A percentile compares a stretch with the other conserved stretches of the same genome.
Evolutionary conservation across 2,797 vertebrate genomes (phyloP).

Genomic region (Anabas testudineus): DNA sequence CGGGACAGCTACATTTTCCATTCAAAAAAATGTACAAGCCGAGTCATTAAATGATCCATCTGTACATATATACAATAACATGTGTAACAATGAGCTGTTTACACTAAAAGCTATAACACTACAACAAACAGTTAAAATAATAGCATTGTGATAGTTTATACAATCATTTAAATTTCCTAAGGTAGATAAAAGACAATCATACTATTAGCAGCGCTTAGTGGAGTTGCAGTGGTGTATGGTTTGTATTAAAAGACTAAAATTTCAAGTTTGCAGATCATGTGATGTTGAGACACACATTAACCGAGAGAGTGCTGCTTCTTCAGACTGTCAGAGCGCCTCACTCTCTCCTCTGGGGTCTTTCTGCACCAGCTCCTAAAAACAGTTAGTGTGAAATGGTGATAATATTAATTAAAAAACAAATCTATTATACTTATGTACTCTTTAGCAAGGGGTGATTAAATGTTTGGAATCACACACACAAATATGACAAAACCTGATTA

Average conservation of each 20-base stretch:
- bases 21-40: background rate
- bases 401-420: background rate
- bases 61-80: conserved; percentile 17
- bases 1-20: background rate
- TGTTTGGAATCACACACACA: background rate
- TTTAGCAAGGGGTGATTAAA: background rate
- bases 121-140: conserved; percentile 15
- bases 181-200: conserved; percentile 20
- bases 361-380: conserved; percentile 91
- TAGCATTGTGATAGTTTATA: conserved; percentile 24
- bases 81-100: conserved; percentile 27
- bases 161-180: conserved; percentile 39
- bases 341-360: conserved; percentile 87
- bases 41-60: conserved; percentile 16
- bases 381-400: background rate
- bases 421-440: background rate
- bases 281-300: conserved; percentile 65
- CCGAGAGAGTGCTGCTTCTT: conserved; percentile 83
- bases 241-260: conserved; percentile 40
- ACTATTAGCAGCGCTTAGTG: conserved; percentile 62
- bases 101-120: background rate
- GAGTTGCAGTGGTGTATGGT: conserved; percentile 75
- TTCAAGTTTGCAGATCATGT: conserved; percentile 48
- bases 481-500: conserved; percentile 1
- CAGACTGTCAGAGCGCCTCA: conserved; percentile 75